Evolutionary conservation across 2,113 vertebrate species (phyloP).

Genomic region (Eulemur rufifrons): DNA sequence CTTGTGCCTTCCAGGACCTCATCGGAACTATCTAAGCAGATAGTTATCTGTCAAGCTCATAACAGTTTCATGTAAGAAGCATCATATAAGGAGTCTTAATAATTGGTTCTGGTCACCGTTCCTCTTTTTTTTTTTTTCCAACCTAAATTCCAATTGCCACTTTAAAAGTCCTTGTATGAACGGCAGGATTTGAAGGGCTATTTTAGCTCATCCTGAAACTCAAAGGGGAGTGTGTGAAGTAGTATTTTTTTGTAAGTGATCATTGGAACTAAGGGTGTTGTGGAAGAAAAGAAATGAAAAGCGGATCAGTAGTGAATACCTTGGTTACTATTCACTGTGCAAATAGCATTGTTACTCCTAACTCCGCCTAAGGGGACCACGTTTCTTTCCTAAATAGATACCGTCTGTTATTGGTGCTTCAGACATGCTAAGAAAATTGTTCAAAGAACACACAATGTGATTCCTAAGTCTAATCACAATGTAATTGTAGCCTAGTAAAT

Average conservation of each 20-base stretch:
- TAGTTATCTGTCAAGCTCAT: not conserved
- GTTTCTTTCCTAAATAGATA: not conserved
- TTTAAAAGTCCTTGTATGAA: not conserved
- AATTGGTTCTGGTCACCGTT: not conserved
- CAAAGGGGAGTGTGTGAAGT: not conserved
- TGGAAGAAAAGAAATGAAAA: constrained; percentile 9
- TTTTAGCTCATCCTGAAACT: constrained; percentile 14
- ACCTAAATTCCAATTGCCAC: not conserved
- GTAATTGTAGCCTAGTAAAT: not conserved
- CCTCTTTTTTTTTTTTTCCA: not conserved
- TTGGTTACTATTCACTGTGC: not conserved
- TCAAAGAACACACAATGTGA: not conserved
- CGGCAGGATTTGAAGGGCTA: not conserved
- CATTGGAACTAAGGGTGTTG: not conserved
- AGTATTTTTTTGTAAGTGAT: not conserved
- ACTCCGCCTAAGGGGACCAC: not conserved
- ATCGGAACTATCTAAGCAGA: not conserved
- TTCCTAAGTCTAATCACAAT: not conserved
- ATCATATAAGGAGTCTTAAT: not conserved
- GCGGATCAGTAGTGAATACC: not conserved
- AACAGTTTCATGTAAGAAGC: not conserved
- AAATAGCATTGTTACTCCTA: not conserved
- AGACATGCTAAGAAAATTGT: not conserved
- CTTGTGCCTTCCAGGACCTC: not conserved
- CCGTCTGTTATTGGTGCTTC: not conserved